phyloP scores from a whole-genome alignment of 2,113 vertebrate species.

The Cochlearius cochlearius region DNA sequence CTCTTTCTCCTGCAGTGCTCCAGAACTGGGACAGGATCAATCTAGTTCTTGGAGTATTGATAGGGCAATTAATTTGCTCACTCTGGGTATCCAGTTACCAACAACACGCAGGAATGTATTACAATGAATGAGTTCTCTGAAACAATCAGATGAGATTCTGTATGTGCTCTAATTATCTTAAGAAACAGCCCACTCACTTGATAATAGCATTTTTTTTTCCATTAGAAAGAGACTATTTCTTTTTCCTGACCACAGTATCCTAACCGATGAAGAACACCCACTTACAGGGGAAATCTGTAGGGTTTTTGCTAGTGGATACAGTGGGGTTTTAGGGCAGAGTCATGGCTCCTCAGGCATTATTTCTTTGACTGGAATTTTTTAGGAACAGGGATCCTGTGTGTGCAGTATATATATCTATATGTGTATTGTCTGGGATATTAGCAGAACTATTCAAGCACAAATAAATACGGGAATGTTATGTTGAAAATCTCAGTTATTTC shows the following conservation, averaged over 20 bases:
- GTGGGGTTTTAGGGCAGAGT: background rate
- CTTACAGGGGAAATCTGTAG: background rate
- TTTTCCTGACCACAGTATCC: background rate
- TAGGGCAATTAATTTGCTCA: background rate
- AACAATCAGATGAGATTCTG: background rate
- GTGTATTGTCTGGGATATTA: conserved; percentile 3
- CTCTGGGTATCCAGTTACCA: background rate
- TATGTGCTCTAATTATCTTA: background rate
- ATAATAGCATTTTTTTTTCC: background rate
- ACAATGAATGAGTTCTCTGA: background rate
- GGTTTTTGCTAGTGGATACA: background rate
- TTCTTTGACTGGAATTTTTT: background rate
- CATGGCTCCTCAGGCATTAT: background rate
- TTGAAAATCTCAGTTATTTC: conserved; percentile 76
- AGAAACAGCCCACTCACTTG: background rate
- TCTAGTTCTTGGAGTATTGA: background rate
- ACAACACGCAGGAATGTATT: background rate
- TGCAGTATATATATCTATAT: background rate
- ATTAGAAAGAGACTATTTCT: background rate
- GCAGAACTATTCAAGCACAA: conserved; percentile 20
- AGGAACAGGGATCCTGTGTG: background rate
- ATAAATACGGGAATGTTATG: conserved; percentile 58
- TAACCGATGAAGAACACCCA: background rate
- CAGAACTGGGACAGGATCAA: background rate
- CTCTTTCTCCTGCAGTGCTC: background rate